A percentile compares a stretch with the other conserved stretches of the same genome.
Conservation (phyloP, 2,113 vertebrate species). For the Muntiacus muntjak region DNA sequence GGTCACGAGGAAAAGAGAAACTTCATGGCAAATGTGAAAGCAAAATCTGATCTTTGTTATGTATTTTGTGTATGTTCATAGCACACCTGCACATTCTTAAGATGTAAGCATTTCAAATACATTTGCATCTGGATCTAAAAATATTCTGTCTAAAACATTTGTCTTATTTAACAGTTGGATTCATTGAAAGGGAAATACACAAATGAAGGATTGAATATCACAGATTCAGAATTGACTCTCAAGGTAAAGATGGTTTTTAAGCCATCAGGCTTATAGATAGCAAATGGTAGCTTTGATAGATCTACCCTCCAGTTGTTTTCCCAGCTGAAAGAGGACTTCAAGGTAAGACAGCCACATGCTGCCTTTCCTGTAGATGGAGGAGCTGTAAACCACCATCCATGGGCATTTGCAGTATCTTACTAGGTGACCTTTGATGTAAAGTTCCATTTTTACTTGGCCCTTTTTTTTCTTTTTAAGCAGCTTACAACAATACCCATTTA, state of each 20-base stretch:
- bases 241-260: neutral
- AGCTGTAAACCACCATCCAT: fast-evolving
- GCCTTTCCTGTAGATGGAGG: neutral
- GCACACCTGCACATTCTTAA: neutral
- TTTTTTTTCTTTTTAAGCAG: neutral
- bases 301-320: neutral
- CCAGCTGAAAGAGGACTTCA: neutral
- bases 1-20: neutral
- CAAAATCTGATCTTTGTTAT: neutral
- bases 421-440: neutral
- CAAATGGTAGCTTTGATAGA: neutral
- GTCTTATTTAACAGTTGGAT: neutral
- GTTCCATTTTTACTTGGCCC: neutral
- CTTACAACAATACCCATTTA: neutral
- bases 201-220: neutral
- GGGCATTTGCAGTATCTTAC: neutral
- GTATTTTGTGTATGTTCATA: neutral
- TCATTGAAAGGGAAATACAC: neutral
- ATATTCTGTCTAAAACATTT: neutral
- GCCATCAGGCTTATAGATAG: neutral
- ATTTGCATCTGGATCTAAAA: neutral
- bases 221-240: neutral
- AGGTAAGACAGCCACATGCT: neutral
- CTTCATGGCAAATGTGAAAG: neutral
- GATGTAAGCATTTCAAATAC: neutral